phyloP scores from a whole-genome alignment of 1,140 invertebrate species.

The Mya arenaria region DNA sequence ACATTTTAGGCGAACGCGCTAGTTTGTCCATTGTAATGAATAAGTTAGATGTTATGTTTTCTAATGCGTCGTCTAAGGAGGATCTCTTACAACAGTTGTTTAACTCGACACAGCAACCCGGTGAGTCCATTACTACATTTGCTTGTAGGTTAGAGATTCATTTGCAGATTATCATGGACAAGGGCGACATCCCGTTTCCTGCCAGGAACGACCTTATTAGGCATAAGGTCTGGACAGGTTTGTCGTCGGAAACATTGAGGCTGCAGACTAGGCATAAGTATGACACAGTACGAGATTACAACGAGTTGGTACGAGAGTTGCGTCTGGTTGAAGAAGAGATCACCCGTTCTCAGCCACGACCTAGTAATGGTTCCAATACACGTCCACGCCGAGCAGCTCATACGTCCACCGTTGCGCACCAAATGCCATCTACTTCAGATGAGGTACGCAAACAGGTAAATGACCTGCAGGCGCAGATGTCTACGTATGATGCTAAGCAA shows the following conservation, averaged over 20 bases:
- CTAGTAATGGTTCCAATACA: background rate
- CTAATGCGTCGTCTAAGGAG: conserved; percentile 4
- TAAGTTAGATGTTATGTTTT: conserved; percentile 19
- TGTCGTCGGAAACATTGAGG: background rate
- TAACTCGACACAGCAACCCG: background rate
- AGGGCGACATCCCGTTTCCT: too few species aligned
- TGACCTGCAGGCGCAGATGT: background rate
- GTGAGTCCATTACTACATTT: conserved; percentile 1
- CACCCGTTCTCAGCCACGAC: background rate
- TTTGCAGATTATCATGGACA: background rate
- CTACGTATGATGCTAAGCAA: too few species aligned
- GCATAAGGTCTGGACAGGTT: background rate
- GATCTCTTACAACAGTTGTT: background rate
- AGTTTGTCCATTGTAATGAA: background rate
- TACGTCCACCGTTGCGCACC: too few species aligned
- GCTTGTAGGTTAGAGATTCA: conserved; percentile 3
- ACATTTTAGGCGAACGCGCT: background rate
- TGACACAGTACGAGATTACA: conserved; percentile 1
- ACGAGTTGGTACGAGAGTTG: background rate
- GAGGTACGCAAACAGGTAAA: background rate
- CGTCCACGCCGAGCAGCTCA: background rate
- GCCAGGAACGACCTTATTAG: too few species aligned
- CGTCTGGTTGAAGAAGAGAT: too few species aligned
- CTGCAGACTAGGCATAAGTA: conserved; percentile 13
- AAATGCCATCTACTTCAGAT: background rate